These are phyloP conservation scores for Panulirus ornatus DNA, from an alignment of 1,140 invertebrate species.

Conservation along the genomic window DNA sequence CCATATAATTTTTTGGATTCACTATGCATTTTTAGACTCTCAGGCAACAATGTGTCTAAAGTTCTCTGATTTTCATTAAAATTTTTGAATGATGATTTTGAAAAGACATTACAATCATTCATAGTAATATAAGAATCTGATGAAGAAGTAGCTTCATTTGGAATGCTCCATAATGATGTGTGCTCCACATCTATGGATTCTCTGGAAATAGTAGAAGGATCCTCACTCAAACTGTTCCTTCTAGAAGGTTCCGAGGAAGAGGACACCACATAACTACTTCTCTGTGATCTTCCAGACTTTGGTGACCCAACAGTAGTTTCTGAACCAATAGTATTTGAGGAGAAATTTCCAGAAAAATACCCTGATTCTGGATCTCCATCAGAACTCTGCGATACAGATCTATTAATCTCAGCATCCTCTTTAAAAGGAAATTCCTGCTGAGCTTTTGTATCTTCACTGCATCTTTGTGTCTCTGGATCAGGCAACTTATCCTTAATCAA, in stretches of 20 bases:
- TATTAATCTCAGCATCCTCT: conserved; percentile 17
- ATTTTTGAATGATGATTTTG: neutral
- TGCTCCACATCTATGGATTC: neutral
- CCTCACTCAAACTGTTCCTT: conserved; percentile 39
- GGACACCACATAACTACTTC: conserved; percentile 40
- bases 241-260: conserved; percentile 47
- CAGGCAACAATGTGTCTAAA: neutral
- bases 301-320: conserved; percentile 39
- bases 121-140: neutral
- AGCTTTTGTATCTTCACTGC: neutral
- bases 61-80: neutral
- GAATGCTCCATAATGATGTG: neutral
- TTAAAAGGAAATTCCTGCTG: neutral
- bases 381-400: conserved; percentile 15
- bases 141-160: neutral
- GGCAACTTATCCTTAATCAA: conserved; percentile 62
- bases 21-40: neutral
- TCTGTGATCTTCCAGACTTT: conserved; percentile 46
- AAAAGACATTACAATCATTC: neutral
- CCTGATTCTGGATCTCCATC: conserved; percentile 59
- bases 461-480: neutral
- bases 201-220: neutral
- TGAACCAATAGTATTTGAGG: conserved; percentile 35
- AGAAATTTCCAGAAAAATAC: conserved; percentile 56
- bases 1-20: conserved; percentile 24